Evolutionary conservation across 1,140 invertebrate species (phyloP).

Genomic region (Homalodisca vitripennis): DNA sequence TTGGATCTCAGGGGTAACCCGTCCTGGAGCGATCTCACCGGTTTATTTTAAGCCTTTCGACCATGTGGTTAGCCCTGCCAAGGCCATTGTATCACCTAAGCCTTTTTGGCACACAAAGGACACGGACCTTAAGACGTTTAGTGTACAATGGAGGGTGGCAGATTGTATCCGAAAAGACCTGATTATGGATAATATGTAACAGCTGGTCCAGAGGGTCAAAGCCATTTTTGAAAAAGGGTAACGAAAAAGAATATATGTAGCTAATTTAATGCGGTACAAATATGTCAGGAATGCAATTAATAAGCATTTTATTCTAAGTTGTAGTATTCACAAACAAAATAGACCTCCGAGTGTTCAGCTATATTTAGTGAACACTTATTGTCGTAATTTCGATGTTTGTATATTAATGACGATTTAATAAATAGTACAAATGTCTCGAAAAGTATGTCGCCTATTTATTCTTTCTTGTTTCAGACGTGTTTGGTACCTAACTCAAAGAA

Average conservation of each 20-base stretch:
- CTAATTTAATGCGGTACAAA: too few relatives aligned
- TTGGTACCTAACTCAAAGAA: too few relatives aligned
- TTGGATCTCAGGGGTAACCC: background rate
- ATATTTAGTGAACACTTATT: too few relatives aligned
- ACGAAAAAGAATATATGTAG: background rate
- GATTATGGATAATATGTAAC: constrained; percentile 2
- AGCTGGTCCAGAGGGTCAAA: background rate
- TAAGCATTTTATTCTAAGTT: too few relatives aligned
- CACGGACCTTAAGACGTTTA: constrained; percentile 3
- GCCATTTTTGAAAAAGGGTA: background rate
- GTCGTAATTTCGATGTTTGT: too few relatives aligned
- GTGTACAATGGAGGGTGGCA: background rate
- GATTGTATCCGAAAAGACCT: constrained; percentile 5
- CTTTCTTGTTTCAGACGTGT: too few relatives aligned
- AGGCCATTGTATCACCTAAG: background rate
- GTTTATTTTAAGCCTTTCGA: constrained; percentile 22
- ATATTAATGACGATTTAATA: too few relatives aligned
- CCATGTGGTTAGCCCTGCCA: constrained; percentile 1
- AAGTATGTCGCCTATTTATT: too few relatives aligned
- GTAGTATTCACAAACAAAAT: too few relatives aligned
- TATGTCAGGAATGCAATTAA: too few relatives aligned
- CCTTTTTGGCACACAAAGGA: constrained; percentile 19
- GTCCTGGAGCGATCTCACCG: background rate
- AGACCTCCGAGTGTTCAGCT: too few relatives aligned
- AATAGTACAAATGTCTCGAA: too few relatives aligned